Base-by-base conservation (phyloP, 2,797 vertebrate genomes). In the Liasis olivaceus region DNA sequence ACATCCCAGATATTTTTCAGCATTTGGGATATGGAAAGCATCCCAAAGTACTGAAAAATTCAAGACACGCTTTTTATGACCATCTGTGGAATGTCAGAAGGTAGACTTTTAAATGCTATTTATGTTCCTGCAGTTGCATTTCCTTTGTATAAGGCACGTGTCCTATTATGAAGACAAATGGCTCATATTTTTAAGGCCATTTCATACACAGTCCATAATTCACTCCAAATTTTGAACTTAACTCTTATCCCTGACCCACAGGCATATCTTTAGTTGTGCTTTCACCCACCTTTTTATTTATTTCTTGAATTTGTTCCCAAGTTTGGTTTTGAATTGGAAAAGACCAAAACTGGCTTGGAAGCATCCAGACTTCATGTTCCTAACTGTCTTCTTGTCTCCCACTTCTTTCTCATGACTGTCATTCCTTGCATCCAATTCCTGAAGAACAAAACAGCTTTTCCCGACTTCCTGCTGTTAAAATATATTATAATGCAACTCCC, bases 221-320 rank as follows among this genome's bases (percentile, higher is more conserved):
- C 85, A n/a, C 36, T 59, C 54, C 6, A 42, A 59, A 88, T 81
- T 54, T 84, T 88, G 69, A 72, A 63, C n/a, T 62, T 56, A 72
- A 3, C 36, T 81, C 69, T 88, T 84, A 92, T 92, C 58, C 54
- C 69, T 28, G 28, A 88, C 20, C 28, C 63, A 22, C 69, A 92
- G 87, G 63, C 69, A 84, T 59, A 63, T 88, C 28, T 88, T 26
- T 54, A 20, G 66, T 72, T 84, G 54, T 54, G 69, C 47, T 69
- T 92, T 26, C 28, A 56, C 22, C 42, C n/a, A 62, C 58, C 26
- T 88, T 62, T 91, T 91, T 59, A 58, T 85, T 91, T 87, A 60
- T 91, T 91, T 91, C 66, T 47, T 92, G 58, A 88, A 81, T 7
- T 59, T 88, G 58, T 77, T 92, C 88, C 13, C 17, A 64, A 72